Conservation (phyloP, 2,888 invertebrate genomes). For the Caenorhabditis plicata region DNA sequence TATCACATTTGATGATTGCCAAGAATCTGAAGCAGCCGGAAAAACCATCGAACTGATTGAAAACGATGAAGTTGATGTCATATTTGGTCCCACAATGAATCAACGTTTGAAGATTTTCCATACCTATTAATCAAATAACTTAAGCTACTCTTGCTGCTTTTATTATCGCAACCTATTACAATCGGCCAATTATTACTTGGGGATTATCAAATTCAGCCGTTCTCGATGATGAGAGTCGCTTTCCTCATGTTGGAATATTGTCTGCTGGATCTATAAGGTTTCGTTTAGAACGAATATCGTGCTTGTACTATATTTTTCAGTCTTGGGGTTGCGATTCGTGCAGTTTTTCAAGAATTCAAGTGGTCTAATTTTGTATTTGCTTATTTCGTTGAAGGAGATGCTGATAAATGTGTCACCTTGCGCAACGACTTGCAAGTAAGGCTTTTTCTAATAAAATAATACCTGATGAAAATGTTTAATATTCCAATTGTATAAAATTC, state of each 20-base stretch:
- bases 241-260: slow-evolving; percentile 34
- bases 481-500: too few species aligned
- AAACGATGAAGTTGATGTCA: slow-evolving; percentile 41
- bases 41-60: slow-evolving; percentile 29
- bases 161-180: slow-evolving; percentile 32
- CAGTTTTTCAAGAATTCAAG: slow-evolving; percentile 32
- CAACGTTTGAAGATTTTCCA: slow-evolving; percentile 30
- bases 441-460: too few species aligned
- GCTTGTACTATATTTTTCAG: too few species aligned
- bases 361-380: slow-evolving; percentile 49
- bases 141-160: slow-evolving; percentile 40
- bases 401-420: slow-evolving; percentile 41
- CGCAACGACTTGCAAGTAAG: slow-evolving; percentile 39
- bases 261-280: slow-evolving; percentile 20
- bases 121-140: not conserved
- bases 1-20: slow-evolving; percentile 40
- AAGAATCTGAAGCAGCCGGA: slow-evolving; percentile 44
- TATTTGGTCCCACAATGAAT: slow-evolving; percentile 53
- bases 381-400: slow-evolving; percentile 40
- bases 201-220: slow-evolving; percentile 25
- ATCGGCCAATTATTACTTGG: slow-evolving; percentile 36
- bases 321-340: slow-evolving; percentile 40
- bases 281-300: too few species aligned
- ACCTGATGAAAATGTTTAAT: too few species aligned
- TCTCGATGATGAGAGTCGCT: slow-evolving; percentile 25